Conservation (phyloP, 2,797 vertebrate genomes). For the Urophycis tenuis region DNA sequence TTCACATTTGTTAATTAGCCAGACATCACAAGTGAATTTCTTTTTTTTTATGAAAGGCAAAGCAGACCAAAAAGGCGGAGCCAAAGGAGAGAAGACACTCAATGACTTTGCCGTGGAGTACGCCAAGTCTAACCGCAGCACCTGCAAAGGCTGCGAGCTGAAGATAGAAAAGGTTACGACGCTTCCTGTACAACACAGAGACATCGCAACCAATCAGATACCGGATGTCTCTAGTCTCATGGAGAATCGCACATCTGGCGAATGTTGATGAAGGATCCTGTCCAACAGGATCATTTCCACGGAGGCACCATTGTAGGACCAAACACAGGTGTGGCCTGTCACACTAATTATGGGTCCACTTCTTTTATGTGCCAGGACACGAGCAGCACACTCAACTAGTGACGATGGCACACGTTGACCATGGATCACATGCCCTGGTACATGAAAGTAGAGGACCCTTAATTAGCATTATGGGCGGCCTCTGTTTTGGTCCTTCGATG, state of each 20-base stretch:
- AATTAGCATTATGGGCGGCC: background rate
- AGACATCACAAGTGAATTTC: background rate
- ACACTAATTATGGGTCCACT: background rate
- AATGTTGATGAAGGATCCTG: too few species aligned
- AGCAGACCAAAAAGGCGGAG: constrained; percentile 70
- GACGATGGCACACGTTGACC: background rate
- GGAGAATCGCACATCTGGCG: background rate
- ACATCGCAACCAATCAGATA: background rate
- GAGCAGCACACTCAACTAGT: background rate
- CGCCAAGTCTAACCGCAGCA: constrained; percentile 96
- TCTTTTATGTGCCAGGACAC: background rate
- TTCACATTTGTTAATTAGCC: background rate
- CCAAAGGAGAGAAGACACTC: constrained; percentile 80
- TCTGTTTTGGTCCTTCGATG: background rate
- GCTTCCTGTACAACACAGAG: background rate
- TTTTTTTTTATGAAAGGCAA: constrained; percentile 67
- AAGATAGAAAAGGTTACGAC: constrained; percentile 92
- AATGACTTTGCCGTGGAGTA: constrained; percentile 93
- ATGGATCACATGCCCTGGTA: background rate
- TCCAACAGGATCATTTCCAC: background rate
- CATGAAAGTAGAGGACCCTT: background rate
- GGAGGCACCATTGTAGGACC: background rate
- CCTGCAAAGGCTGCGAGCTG: constrained; percentile 90
- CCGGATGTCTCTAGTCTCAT: background rate
- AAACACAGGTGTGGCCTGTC: background rate